phyloP scores from a whole-genome alignment of 2,113 vertebrate genomes.

The Cromileptes altivelis region DNA sequence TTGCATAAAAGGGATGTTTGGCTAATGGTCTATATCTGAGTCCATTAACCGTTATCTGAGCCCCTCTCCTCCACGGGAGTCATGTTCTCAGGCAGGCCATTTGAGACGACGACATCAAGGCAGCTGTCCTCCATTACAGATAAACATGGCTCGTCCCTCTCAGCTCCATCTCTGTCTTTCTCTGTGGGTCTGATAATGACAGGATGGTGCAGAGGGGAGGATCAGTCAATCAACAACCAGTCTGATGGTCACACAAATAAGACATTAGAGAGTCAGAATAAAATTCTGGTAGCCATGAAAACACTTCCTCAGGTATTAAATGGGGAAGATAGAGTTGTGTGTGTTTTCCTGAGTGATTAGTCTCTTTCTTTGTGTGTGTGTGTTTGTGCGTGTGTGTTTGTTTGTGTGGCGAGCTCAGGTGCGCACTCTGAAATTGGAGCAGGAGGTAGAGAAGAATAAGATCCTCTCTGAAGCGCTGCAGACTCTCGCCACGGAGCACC shows the following conservation, averaged over 20 bases:
- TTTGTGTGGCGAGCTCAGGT: constrained; percentile 85
- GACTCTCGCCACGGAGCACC: constrained; percentile 95
- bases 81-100: constrained; percentile 68
- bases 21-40: constrained; percentile 59
- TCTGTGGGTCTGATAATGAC: constrained; percentile 53
- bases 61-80: constrained; percentile 55
- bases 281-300: neutral
- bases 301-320: neutral
- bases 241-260: neutral
- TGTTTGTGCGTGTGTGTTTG: constrained; percentile 43
- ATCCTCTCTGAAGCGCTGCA: constrained; percentile 97
- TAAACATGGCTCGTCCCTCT: constrained; percentile 56
- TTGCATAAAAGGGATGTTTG: constrained; percentile 19
- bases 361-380: constrained; percentile 20
- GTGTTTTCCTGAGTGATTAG: constrained; percentile 49
- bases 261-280: constrained; percentile 14
- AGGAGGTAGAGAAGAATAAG: constrained; percentile 97
- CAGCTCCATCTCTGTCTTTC: constrained; percentile 48
- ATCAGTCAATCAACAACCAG: constrained; percentile 43
- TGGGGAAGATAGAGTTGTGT: neutral
- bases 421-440: constrained; percentile 94
- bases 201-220: constrained; percentile 24
- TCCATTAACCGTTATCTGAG: constrained; percentile 69
- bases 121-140: constrained; percentile 66
- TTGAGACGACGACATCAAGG: constrained; percentile 61